Base-by-base conservation (phyloP, 1,140 invertebrate species). In the Heterodera carotae region DNA sequence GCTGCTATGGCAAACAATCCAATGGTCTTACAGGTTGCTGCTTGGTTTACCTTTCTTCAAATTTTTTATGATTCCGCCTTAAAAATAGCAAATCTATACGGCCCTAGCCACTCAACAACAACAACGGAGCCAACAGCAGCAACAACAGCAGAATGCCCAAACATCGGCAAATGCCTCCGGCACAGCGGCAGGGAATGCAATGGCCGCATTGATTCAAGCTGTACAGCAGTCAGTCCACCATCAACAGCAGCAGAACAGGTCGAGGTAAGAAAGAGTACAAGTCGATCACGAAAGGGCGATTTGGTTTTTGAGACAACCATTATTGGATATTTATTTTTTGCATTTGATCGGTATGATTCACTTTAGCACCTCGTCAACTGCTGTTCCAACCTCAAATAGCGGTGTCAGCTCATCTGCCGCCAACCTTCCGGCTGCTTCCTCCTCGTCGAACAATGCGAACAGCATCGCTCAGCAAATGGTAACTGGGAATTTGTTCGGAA, bases 401-500 rank as follows among this genome's bases (percentile, higher is more conserved):
- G 29, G 27, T 2, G 75, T 33, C 75, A 53, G 12, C 22, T 66
- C 72, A 1, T 69, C 53, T 18, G 72, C 56, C 1, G 69, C 53
- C 18, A 56, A 56, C 69, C 29, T 15, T 36, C 69, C 27, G 48
- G 10, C 69, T 1, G 62, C 29, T 12, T 31, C 78, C 7, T 22
- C 27, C 4, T 62, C 78, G 29, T 25, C 33, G n/a, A 69, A 3
- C 56, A 66, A 6, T 75, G 29, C 79, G n/a, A 77, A 43, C 53
- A 79, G 77, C 77, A 79, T 66, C 7, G 62, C 62, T 0, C 62
- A 66, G 22, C 76, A 59, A 72, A 81, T 80, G 78, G 70, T 31
- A n/a, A 34, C 8, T 18, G 12, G 29, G 10, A 71, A 22, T 71
- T 56, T 12, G 69, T 27, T n/a, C n/a, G n/a, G n/a, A n/a, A n/a